Evolutionary conservation across 2,113 vertebrate species (phyloP), one percentile per base, ranked within the genome.

Genomic region (Mormyrus iriodes): DNA sequence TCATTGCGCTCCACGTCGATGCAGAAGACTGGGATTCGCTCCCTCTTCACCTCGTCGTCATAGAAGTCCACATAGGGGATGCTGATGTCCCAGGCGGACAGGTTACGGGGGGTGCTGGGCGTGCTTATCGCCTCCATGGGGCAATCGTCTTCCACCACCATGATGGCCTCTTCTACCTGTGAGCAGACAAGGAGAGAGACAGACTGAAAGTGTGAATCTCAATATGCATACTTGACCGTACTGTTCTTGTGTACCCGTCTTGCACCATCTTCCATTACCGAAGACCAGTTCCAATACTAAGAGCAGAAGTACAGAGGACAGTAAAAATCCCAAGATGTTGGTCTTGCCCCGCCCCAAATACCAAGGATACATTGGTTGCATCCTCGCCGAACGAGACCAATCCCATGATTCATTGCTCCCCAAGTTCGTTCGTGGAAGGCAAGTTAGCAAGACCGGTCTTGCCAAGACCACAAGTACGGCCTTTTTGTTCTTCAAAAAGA

Each of bases 1-100:
- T 99, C 98, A 35, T 98, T 99, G 92, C 98, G 97, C 93, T 99
- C 98, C 58, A 99, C 98, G 86, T 99, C 98, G 89, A 99, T 99
- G 91, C 97, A 98, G 95, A 98, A 99, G 21, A 99, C 98, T 9
- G 98, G 98, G 91, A 99, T 97, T 93, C 97, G 96, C 92, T 99
- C 98, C 90, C 97, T 97, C 93, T 98, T 98, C 31, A 96, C 94
- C 0, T 98, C 95, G 84, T 99, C 98, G 0, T 98, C 97, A 90
- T 97, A 98, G 90, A 99, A 98, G 92, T 99, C 98, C 61, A 99
- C 96, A 89, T 98, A 99, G 0, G 98, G 98, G 92, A 99, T 99
- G 91, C 95, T 97, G 92, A 99, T 98, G 94, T 95, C 97, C 98
- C 98, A 99, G 0, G 98, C 98, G 0, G 97, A 95, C 73, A 99